Percentiles rank a stretch among this genome's conserved stretches.
These are phyloP conservation scores for Pyrocoelia pectoralis DNA, from an alignment of 2,888 invertebrate genomes.

Conservation along the genomic window DNA sequence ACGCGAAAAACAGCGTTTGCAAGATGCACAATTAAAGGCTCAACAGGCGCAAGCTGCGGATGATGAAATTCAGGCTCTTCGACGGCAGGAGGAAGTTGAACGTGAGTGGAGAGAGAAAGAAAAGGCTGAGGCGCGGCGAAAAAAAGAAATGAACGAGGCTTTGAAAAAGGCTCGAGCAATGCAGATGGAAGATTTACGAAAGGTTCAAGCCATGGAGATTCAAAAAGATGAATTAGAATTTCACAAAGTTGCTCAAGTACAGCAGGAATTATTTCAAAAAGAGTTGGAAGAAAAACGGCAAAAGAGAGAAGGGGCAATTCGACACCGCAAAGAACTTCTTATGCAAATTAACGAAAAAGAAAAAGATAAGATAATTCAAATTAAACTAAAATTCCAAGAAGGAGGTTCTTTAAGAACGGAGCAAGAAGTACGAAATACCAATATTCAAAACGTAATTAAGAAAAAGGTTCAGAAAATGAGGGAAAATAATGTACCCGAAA, in stretches of 20 bases:
- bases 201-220: conserved; percentile 71
- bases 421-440: conserved; percentile 64
- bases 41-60: conserved; percentile 60
- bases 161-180: conserved; percentile 60
- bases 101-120: conserved; percentile 74
- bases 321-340: conserved; percentile 70
- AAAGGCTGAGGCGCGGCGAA: conserved; percentile 67
- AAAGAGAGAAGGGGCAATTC: conserved; percentile 59
- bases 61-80: conserved; percentile 63
- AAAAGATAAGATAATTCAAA: conserved; percentile 66
- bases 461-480: conserved; percentile 68
- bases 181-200: conserved; percentile 64
- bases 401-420: conserved; percentile 70
- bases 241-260: conserved; percentile 60
- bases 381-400: conserved; percentile 71
- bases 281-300: conserved; percentile 57
- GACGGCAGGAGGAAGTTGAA: conserved; percentile 69
- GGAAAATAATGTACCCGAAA: conserved; percentile 48
- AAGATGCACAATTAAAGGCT: conserved; percentile 64
- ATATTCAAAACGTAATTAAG: conserved; percentile 61
- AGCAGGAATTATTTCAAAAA: conserved; percentile 55
- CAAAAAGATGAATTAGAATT: conserved; percentile 65
- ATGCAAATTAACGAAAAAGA: conserved; percentile 77
- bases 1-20: conserved; percentile 64
- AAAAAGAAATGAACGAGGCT: conserved; percentile 62